A percentile compares a stretch with the other conserved stretches of the same genome.
Evolutionary conservation across 2,113 vertebrate species (phyloP).

Genomic region (Pituophis catenifer): DNA sequence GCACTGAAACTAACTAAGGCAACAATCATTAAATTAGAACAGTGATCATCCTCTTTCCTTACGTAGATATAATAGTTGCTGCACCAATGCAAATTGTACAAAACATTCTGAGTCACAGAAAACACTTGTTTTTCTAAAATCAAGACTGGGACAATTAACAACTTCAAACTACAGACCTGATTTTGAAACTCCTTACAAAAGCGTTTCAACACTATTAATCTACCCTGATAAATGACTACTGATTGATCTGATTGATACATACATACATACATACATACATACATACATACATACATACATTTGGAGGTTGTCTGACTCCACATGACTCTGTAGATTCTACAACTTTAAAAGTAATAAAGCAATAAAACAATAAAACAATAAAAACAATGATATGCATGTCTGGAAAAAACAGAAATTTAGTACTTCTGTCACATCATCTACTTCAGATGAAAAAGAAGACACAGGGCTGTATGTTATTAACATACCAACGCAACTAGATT

Average conservation of each 20-base stretch:
- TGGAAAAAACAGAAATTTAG: neutral
- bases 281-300: neutral
- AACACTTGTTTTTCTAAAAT: neutral
- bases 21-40: neutral
- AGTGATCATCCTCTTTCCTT: neutral
- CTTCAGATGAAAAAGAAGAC: neutral
- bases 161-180: neutral
- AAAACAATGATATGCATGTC: neutral
- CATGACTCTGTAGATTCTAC: neutral
- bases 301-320: neutral
- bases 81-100: neutral
- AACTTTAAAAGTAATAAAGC: neutral
- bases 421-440: neutral
- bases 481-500: neutral
- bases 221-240: neutral
- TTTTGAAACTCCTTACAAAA: neutral
- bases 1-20: neutral
- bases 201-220: neutral
- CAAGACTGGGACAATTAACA: neutral
- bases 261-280: neutral
- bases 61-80: neutral
- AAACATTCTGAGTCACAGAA: neutral
- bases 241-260: neutral
- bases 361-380: neutral
- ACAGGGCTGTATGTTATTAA: neutral